Percentiles rank a stretch among this genome's conserved stretches.
Evolutionary conservation across 2,113 vertebrate species (phyloP).

Genomic region (Phainopepla nitens): DNA sequence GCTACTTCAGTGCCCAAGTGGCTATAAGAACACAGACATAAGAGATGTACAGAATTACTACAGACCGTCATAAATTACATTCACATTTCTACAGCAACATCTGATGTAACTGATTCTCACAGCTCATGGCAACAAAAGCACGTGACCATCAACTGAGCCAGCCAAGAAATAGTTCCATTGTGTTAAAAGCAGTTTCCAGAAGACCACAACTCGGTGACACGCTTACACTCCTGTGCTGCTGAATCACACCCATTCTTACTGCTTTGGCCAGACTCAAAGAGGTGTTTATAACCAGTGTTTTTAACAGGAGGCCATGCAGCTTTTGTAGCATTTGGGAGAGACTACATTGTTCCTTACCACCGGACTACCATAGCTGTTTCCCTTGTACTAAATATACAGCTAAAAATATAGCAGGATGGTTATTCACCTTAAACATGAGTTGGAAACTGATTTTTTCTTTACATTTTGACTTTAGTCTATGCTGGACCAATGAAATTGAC

Average conservation of each 20-base stretch:
- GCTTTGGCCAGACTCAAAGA: background rate
- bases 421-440: background rate
- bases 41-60: slow-evolving; percentile 22
- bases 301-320: background rate
- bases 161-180: background rate
- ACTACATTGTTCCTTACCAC: background rate
- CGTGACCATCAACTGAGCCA: background rate
- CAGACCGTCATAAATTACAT: background rate
- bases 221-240: rapidly evolving
- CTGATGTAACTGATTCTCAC: background rate
- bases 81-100: slow-evolving; percentile 27
- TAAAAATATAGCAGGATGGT: background rate
- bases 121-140: background rate
- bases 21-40: slow-evolving; percentile 68
- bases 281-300: background rate
- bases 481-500: background rate
- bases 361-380: background rate
- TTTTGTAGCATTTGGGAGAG: background rate
- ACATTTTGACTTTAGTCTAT: background rate
- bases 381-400: background rate
- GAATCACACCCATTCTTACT: background rate
- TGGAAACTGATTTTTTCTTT: background rate
- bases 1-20: slow-evolving; percentile 65
- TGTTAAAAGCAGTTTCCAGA: background rate
- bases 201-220: background rate